Percentiles rank a stretch among this genome's conserved stretches.
Conservation (phyloP, 92 coral and sea anemone genomes). For the Pocillopora meandrina region DNA sequence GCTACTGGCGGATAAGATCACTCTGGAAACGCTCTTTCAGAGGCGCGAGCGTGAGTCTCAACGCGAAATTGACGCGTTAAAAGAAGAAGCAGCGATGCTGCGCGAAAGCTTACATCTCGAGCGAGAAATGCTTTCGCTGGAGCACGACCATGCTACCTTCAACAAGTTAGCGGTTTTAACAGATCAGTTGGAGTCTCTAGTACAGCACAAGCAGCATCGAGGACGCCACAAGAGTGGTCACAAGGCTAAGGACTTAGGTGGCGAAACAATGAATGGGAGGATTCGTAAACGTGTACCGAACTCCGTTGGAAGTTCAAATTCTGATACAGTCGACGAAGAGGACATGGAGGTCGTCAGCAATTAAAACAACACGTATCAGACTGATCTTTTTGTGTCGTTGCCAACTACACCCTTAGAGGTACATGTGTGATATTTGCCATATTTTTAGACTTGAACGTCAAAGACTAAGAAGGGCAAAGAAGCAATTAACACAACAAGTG, state of each 20-base stretch:
- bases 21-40: conserved; percentile 75
- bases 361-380: background rate
- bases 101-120: conserved; percentile 80
- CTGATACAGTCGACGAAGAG: conserved; percentile 43
- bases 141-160: conserved; percentile 79
- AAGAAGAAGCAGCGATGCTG: conserved; percentile 75
- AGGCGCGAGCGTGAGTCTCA: conserved; percentile 71
- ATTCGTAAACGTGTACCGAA: conserved; percentile 60
- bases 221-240: conserved; percentile 35
- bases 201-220: conserved; percentile 67
- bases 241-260: conserved; percentile 48
- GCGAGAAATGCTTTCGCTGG: conserved; percentile 81
- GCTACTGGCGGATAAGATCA: conserved; percentile 80
- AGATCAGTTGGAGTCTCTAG: conserved; percentile 76
- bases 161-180: conserved; percentile 78
- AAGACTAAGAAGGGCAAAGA: background rate
- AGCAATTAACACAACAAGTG: background rate
- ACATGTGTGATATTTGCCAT: background rate
- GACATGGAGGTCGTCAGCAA: conserved; percentile 30
- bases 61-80: conserved; percentile 66
- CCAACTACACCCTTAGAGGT: background rate
- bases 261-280: conserved; percentile 34
- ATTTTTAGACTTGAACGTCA: background rate
- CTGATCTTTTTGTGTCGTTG: conserved; percentile 8
- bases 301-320: conserved; percentile 78